phyloP scores from a whole-genome alignment of 2,888 invertebrate genomes.

The Hypomecis punctinalis region DNA sequence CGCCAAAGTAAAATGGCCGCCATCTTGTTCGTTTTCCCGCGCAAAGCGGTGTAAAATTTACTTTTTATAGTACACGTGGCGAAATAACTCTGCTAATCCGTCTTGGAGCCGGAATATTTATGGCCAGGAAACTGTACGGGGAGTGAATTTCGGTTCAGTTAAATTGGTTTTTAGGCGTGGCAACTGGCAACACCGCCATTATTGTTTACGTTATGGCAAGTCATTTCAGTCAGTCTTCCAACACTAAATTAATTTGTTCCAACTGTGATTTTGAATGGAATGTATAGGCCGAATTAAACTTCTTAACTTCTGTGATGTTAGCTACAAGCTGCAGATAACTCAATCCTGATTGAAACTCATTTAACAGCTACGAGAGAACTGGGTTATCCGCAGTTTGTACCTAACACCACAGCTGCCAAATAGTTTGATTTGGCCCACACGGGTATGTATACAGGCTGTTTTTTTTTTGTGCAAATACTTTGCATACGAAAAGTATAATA shows the following conservation, averaged over 20 bases:
- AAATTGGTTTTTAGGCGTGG: constrained; percentile 15
- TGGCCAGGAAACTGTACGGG: constrained; percentile 18
- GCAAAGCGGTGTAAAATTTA: constrained; percentile 37
- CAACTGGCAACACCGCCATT: constrained; percentile 5
- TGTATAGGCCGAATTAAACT: too few relatives aligned
- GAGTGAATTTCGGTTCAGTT: constrained; percentile 16
- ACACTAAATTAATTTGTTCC: neutral
- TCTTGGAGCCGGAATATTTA: constrained; percentile 28
- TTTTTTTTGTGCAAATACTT: too few relatives aligned
- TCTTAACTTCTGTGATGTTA: too few relatives aligned
- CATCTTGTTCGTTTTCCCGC: constrained; percentile 34
- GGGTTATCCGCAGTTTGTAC: too few relatives aligned
- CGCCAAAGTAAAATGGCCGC: constrained; percentile 31
- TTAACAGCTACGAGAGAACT: too few relatives aligned
- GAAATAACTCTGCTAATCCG: constrained; percentile 29
- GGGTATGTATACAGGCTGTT: too few relatives aligned
- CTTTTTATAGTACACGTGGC: constrained; percentile 31
- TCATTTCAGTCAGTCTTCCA: constrained; percentile 7
- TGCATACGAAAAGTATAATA: too few relatives aligned
- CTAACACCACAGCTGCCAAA: too few relatives aligned
- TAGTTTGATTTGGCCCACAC: too few relatives aligned
- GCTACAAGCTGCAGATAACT: too few relatives aligned
- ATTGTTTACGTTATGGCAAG: constrained; percentile 3
- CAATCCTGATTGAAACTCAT: too few relatives aligned
- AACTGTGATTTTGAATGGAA: neutral